Evolutionary conservation across 1,140 invertebrate genomes (phyloP), one percentile per base, ranked within the genome.

Genomic region (Papilio machaon): DNA sequence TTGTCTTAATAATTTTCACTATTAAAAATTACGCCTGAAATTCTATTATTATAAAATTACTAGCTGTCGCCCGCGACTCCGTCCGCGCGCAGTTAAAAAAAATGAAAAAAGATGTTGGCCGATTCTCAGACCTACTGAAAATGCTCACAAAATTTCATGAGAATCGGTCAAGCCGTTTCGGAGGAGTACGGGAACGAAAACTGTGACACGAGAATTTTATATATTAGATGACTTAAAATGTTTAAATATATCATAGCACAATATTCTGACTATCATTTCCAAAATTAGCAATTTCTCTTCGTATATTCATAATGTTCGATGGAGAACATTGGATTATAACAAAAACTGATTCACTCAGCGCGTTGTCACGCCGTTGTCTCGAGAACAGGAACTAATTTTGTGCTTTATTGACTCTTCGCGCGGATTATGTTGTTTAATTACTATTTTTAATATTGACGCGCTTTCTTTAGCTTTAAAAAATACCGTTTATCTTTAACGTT

Each of bases 321-420:
- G 11, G 64, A 70, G 30, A 70, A 35, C 30, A 35, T 13, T 70
- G 4, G 73, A 73, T 3, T 15, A 38, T 38, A 47, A 67, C 60
- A 67, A 38, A 46, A 73, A 73, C 38, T n/a, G 23, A 38, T 17
- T 17, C 17, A 35, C 15, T 60, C 35, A 38, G 35, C 35, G 17
- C 75, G 64, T 30, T 47, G 60, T 67, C 38, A 46, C 54, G 54
- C 35, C 19, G 75, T 60, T 58, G 60, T 79, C 60, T 79, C 58
- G 43, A 15, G 38, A 67, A 64, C 77, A 88, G 86, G 89, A 87
- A 90, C 88, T 90, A 87, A 91, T 91, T 91, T 89, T 88, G 87
- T 89, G 86, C 86, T 88, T 89, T 91, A 92, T 91, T 89, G 82
- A 74, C 88, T 89, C 83, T 90, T 86, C 87, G 86, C 83, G 89